phyloP scores from a whole-genome alignment of 2,797 vertebrate species.

The Sternotherus odoratus region DNA sequence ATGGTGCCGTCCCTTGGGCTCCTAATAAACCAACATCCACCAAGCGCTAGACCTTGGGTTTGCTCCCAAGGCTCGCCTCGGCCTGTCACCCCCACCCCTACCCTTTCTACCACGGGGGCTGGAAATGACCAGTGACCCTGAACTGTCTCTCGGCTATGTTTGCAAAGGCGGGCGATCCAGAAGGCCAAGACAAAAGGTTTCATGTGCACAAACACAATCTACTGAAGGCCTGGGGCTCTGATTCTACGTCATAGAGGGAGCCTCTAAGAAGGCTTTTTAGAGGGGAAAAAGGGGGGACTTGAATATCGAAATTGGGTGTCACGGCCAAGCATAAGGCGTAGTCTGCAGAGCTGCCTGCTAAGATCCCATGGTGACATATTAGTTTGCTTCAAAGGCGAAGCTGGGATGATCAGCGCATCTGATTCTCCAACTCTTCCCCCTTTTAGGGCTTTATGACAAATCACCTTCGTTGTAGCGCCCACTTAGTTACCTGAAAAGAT shows the following conservation, averaged over 20 bases:
- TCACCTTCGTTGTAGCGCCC: constrained; percentile 62
- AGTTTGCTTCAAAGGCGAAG: background rate
- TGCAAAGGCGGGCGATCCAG: constrained; percentile 35
- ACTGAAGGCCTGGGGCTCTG: constrained; percentile 34
- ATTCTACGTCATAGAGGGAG: background rate
- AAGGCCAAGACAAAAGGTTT: constrained; percentile 76
- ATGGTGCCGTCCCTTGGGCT: background rate
- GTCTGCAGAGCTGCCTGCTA: constrained; percentile 22
- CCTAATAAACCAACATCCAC: background rate
- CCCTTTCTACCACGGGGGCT: background rate
- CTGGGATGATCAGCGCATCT: background rate
- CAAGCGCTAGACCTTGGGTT: background rate
- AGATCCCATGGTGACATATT: background rate
- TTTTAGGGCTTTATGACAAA: constrained; percentile 45
- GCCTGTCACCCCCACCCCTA: background rate
- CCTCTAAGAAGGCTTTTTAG: background rate
- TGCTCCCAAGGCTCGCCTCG: background rate
- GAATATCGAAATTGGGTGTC: background rate
- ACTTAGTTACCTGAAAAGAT: constrained; percentile 56
- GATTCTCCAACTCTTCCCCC: constrained; percentile 5
- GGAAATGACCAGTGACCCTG: constrained; percentile 62
- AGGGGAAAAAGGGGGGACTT: background rate
- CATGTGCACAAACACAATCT: constrained; percentile 43
- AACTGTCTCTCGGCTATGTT: constrained; percentile 40
- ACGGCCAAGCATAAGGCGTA: background rate